phyloP scores from a whole-genome alignment of 2,888 invertebrate genomes.

The Agrochola circellaris region DNA sequence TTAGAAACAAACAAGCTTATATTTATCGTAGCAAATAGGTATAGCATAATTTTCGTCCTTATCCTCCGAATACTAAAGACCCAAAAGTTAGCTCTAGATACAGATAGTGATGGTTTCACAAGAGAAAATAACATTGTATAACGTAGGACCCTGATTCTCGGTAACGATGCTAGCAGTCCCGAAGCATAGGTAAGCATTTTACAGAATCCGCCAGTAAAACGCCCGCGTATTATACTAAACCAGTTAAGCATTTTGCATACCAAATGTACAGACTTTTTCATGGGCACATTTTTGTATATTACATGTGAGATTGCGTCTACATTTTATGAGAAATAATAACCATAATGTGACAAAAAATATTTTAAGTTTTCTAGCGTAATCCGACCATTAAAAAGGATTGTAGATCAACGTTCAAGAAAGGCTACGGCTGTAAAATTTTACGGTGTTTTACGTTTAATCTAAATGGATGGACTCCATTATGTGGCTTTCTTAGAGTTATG shows the following conservation, averaged over 20 bases:
- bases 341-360: constrained; percentile 29
- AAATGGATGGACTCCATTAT: constrained; percentile 67
- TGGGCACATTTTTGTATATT: constrained; percentile 55
- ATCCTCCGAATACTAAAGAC: constrained; percentile 12
- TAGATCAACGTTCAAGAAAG: constrained; percentile 49
- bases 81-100: background rate
- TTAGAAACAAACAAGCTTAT: background rate
- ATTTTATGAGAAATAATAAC: constrained; percentile 39
- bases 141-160: constrained; percentile 25
- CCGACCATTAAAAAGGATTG: constrained; percentile 47
- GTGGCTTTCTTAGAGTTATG: constrained; percentile 62
- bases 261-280: constrained; percentile 58
- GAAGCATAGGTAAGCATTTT: constrained; percentile 69
- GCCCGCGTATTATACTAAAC: constrained; percentile 66
- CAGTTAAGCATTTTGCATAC: constrained; percentile 70
- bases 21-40: background rate
- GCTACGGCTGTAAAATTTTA: constrained; percentile 66
- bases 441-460: constrained; percentile 69
- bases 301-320: constrained; percentile 53
- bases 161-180: constrained; percentile 45
- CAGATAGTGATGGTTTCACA: constrained; percentile 22
- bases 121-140: constrained; percentile 39
- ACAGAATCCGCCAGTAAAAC: constrained; percentile 65
- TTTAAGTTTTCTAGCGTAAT: constrained; percentile 24
- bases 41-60: constrained; percentile 4